phyloP scores from a whole-genome alignment of 2,888 invertebrate species.

The Rotaria macrura region DNA sequence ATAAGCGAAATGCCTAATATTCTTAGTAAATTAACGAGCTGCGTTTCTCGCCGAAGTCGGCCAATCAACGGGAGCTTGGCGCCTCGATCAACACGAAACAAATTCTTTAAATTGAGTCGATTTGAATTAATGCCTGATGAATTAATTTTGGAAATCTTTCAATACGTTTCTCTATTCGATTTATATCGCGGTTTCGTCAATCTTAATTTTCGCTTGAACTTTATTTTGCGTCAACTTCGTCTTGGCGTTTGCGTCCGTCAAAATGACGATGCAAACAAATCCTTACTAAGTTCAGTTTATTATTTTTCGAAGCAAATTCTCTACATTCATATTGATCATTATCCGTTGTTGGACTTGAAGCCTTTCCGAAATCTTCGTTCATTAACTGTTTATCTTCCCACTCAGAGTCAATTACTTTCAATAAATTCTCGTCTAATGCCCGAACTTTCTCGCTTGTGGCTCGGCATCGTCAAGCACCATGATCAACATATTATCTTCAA shows the following conservation, averaged over 20 bases:
- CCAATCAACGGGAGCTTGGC: too few relatives aligned
- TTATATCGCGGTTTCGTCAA: neutral
- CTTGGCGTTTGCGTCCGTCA: neutral
- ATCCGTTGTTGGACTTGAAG: neutral
- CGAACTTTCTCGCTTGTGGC: neutral
- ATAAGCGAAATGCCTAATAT: neutral
- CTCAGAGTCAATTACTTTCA: neutral
- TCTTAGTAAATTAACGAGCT: neutral
- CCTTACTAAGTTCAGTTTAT: neutral
- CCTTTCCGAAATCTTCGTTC: neutral
- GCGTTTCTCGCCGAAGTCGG: neutral
- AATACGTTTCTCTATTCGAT: neutral
- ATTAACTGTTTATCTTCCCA: neutral
- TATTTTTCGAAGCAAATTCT: neutral
- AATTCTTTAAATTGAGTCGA: neutral
- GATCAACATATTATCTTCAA: neutral
- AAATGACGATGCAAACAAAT: neutral
- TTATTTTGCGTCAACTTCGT: neutral
- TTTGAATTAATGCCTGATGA: slow-evolving; percentile 1
- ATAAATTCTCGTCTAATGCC: neutral
- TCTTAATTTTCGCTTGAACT: neutral
- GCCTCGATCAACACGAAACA: neutral
- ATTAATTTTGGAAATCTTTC: neutral
- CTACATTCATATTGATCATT: neutral
- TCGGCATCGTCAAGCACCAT: neutral